A percentile compares a stretch with the other conserved stretches of the same genome.
phyloP scores from a whole-genome alignment of 2,888 invertebrate genomes.

The Exephanes ischioxanthus region DNA sequence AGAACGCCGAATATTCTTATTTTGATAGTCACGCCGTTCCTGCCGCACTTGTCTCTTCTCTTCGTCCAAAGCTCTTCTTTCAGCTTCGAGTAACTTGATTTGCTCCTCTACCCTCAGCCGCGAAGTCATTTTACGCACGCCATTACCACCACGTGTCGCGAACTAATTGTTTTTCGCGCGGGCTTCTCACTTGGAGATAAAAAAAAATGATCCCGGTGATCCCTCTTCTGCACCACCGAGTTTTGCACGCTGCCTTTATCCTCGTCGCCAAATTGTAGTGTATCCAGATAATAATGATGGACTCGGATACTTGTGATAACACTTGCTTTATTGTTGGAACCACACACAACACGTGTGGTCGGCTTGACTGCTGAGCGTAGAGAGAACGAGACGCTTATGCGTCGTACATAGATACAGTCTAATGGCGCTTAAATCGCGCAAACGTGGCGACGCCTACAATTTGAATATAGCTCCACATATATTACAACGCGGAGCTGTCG shows the following conservation, averaged over 20 bases:
- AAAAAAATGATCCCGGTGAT: background rate
- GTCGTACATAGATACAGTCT: too few relatives aligned
- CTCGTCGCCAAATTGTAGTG: conserved; percentile 2
- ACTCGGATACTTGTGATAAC: too few relatives aligned
- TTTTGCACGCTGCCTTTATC: background rate
- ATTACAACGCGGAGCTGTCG: background rate
- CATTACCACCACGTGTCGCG: background rate
- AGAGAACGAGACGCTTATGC: too few relatives aligned
- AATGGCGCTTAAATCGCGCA: too few relatives aligned
- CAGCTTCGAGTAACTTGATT: background rate
- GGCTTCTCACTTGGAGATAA: background rate
- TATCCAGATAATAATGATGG: too few relatives aligned
- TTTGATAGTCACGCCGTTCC: background rate
- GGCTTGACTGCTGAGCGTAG: too few relatives aligned
- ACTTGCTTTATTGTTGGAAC: too few relatives aligned
- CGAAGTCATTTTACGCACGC: background rate
- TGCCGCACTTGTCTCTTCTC: background rate
- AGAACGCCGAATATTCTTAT: background rate
- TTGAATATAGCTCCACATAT: too few relatives aligned
- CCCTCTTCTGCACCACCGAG: background rate
- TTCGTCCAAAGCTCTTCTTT: background rate
- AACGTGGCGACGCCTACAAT: too few relatives aligned
- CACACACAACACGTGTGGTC: too few relatives aligned
- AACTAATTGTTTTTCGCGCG: background rate
- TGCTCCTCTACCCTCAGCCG: background rate